Percentiles rank a stretch among this genome's conserved stretches.
phyloP scores from a whole-genome alignment of 64 coral and sea anemone species.

The Acropora tenuis region DNA sequence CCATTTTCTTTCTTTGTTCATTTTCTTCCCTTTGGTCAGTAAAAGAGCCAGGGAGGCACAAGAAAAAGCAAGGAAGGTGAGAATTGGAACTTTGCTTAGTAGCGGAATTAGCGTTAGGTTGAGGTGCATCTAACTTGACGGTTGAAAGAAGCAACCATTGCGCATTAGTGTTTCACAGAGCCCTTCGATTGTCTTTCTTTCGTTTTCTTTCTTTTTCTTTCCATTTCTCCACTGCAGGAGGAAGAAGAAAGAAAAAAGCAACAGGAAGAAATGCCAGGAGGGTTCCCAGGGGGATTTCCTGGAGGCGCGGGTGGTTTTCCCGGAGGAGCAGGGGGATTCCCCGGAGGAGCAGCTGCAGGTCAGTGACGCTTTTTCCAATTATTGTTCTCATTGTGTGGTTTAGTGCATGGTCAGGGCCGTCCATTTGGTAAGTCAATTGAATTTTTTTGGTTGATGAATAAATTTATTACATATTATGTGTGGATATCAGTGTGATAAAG shows the following conservation, averaged over 20 bases:
- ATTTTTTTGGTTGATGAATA: too few relatives aligned
- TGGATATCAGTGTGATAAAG: too few relatives aligned
- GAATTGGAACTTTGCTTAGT: too few relatives aligned
- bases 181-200: neutral
- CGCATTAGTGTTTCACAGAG: too few relatives aligned
- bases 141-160: too few relatives aligned
- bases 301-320: conserved; percentile 6
- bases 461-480: too few relatives aligned
- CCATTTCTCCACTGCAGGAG: conserved; percentile 33
- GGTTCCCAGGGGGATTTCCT: conserved; percentile 19
- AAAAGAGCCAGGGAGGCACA: conserved; percentile 73
- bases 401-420: too few relatives aligned
- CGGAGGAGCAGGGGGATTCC: neutral
- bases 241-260: conserved; percentile 76
- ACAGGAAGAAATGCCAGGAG: neutral
- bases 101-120: too few relatives aligned
- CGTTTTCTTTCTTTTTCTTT: neutral
- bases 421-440: too few relatives aligned
- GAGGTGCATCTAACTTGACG: too few relatives aligned
- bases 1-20: neutral
- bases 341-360: neutral
- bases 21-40: neutral
- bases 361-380: neutral
- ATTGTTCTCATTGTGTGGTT: too few relatives aligned
- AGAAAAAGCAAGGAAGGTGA: conserved; percentile 81